A percentile compares a stretch with the other conserved stretches of the same genome.
Evolutionary conservation across 2,797 vertebrate genomes (phyloP).

Genomic region (Micropoecilia bifurca): DNA sequence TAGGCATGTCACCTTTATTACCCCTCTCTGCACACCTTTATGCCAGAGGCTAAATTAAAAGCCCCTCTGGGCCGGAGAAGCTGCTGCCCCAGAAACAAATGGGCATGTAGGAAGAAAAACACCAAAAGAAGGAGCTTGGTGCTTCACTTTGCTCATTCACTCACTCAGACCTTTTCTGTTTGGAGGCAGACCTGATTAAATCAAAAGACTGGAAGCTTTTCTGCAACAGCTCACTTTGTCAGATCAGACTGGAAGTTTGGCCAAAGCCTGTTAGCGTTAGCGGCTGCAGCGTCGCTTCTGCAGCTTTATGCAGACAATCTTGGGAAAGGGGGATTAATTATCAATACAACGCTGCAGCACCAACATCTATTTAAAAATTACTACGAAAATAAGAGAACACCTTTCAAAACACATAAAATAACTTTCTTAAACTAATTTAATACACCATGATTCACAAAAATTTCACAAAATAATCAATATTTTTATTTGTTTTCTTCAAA

Average conservation of each 20-base stretch:
- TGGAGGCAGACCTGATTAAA: neutral
- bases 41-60: slow-evolving; percentile 14
- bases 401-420: neutral
- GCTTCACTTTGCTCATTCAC: slow-evolving; percentile 1
- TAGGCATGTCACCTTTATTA: slow-evolving; percentile 25
- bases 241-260: neutral
- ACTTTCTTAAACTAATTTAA: neutral
- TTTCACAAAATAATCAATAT: neutral
- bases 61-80: neutral
- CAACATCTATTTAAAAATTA: neutral
- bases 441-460: neutral
- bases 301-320: neutral
- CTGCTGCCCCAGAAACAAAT: slow-evolving; percentile 12
- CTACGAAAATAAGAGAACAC: neutral
- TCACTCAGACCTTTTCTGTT: neutral
- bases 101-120: neutral
- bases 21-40: slow-evolving; percentile 13
- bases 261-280: neutral
- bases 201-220: neutral
- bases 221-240: neutral
- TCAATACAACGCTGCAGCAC: neutral
- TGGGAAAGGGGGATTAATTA: neutral
- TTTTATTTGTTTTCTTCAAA: neutral
- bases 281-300: neutral
- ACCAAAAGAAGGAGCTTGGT: neutral